These are phyloP conservation scores for Ceraclea dissimilis DNA, from an alignment of 2,888 invertebrate species.

Conservation along the genomic window DNA sequence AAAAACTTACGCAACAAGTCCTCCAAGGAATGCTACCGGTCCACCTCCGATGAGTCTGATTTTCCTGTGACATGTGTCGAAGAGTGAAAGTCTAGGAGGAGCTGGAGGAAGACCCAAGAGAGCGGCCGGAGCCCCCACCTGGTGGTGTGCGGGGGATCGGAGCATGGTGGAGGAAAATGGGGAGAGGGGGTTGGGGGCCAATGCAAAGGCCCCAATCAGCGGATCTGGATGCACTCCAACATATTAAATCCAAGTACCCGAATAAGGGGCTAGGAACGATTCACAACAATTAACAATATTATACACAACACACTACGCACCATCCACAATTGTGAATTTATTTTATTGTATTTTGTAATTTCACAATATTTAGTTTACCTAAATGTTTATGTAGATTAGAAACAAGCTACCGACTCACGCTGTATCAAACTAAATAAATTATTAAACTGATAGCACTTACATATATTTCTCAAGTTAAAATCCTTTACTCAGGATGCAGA, in stretches of 20 bases:
- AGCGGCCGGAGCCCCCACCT: conserved; percentile 27
- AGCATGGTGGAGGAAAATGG: conserved; percentile 31
- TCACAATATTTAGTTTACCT: too few species aligned
- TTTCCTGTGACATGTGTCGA: conserved; percentile 67
- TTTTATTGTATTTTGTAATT: too few species aligned
- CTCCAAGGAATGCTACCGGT: conserved; percentile 58
- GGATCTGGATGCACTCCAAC: not conserved
- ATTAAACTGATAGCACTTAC: too few species aligned
- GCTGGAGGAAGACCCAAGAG: conserved; percentile 39
- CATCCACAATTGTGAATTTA: too few species aligned
- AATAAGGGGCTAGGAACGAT: too few species aligned
- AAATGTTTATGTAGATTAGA: too few species aligned
- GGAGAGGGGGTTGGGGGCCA: not conserved
- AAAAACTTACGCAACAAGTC: conserved; percentile 62
- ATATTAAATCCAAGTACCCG: not conserved
- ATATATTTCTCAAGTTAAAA: too few species aligned
- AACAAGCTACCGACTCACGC: too few species aligned
- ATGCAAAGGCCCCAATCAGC: not conserved
- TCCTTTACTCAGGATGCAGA: too few species aligned
- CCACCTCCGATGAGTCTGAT: conserved; percentile 62
- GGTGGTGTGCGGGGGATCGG: conserved; percentile 40
- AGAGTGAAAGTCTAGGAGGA: conserved; percentile 54
- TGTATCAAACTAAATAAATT: too few species aligned
- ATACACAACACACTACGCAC: too few species aligned
- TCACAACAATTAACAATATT: too few species aligned